Base-by-base conservation (phyloP, 2,113 vertebrate genomes). In the Pao palembangensis region DNA sequence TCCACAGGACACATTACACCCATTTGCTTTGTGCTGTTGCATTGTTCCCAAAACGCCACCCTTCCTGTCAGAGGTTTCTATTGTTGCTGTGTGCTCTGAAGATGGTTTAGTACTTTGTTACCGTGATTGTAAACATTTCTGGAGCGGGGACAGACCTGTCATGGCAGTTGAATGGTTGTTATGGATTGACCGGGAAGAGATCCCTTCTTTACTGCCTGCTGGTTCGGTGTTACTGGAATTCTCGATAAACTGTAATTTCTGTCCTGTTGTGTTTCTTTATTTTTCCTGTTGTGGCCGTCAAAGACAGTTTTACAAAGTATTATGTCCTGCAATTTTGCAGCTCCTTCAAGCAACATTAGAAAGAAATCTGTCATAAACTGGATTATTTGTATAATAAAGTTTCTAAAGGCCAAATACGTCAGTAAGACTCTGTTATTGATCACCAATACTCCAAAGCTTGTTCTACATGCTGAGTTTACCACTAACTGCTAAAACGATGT, bases 1-100 rank as follows among this genome's bases (percentile, higher is more conserved):
- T 76, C 70, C 69, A 54, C 58, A 47, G 54, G 49, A 47, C 58
- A 75, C 59, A 73, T 72, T 56, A 60, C 53, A 43, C 53, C 53
- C 34, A 52, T 25, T 20, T 49, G 43, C 38, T 58, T 49, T 62
- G 62, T 55, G 17, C 64, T 56, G 60, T 44, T 49, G 65, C 56
- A 49, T 55, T 52, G 60, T 74, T 61, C 47, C 17, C 15, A 38
- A 6, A 53, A 28, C 20, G 43, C 50, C 58, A 25, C 4, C 7
- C 60, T 48, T 10, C 2, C 42, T 63, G 59, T 71, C 60, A 69
- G 62, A 75, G 23, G 10, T 31, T 13, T 66, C 49, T 17, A 23
- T 57, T 59, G 44, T 19, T 44, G 19, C 1, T n/a, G n/a, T 28
- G 28, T 54, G 66, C 62, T 50, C 51, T 54, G 4, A 64, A 15